These are phyloP conservation scores for Trichacis sp. DNA, from an alignment of 2,888 invertebrate genomes.

Conservation along the genomic window DNA sequence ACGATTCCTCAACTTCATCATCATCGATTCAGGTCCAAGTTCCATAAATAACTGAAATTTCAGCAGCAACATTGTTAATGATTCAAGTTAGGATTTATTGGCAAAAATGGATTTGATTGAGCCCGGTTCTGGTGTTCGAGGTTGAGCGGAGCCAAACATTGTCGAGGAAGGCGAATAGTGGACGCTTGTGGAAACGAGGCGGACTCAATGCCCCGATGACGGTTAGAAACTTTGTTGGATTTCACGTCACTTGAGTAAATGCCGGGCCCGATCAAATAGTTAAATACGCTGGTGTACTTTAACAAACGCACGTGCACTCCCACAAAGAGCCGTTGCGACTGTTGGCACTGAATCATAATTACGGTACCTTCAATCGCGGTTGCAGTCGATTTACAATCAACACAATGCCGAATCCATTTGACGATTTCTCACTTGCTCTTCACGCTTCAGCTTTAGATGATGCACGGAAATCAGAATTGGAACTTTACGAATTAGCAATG, in stretches of 20 bases:
- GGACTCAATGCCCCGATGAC: constrained; percentile 35
- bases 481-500: no score
- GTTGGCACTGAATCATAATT: constrained; percentile 49
- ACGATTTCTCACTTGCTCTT: background rate
- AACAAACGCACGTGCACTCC: constrained; percentile 25
- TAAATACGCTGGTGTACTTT: constrained; percentile 49
- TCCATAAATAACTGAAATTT: no score
- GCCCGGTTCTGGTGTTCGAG: constrained; percentile 11
- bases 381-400: constrained; percentile 57
- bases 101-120: constrained; percentile 31
- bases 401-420: constrained; percentile 34
- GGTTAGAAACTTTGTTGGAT: constrained; percentile 64
- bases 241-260: constrained; percentile 63
- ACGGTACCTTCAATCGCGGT: constrained; percentile 49
- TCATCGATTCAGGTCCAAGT: no score
- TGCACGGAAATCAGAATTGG: no score
- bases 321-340: constrained; percentile 32
- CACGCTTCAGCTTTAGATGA: background rate
- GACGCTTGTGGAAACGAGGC: constrained; percentile 36
- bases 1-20: no score
- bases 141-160: constrained; percentile 46
- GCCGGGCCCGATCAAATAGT: constrained; percentile 60
- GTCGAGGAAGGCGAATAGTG: constrained; percentile 37
- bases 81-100: constrained; percentile 17
- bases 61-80: background rate